phyloP scores from a whole-genome alignment of 2,888 invertebrate species.

The Hirtodrosophila alboralis region DNA sequence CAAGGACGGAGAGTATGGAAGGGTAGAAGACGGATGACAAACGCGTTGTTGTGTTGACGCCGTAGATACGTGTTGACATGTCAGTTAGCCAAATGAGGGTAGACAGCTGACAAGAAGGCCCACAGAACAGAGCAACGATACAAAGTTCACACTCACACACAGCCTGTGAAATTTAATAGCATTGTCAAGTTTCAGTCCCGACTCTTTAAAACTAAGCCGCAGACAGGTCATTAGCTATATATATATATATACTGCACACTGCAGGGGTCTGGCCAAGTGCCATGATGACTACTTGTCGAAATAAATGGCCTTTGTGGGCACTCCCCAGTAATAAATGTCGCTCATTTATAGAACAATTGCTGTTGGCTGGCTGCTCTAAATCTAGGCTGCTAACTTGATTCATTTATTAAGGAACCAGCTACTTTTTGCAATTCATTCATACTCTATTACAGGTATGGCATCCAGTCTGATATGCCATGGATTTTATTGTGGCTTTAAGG shows the following conservation, averaged over 20 bases:
- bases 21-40: conserved; percentile 44
- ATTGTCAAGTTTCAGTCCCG: conserved; percentile 19
- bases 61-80: conserved; percentile 68
- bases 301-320: conserved; percentile 45
- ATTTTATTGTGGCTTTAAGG: conserved; percentile 46
- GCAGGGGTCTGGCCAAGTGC: conserved; percentile 31
- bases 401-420: conserved; percentile 45
- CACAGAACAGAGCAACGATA: neutral
- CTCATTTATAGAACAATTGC: conserved; percentile 63
- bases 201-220: conserved; percentile 44
- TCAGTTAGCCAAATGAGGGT: conserved; percentile 78
- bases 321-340: conserved; percentile 56
- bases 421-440: no score
- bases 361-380: conserved; percentile 30
- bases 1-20: neutral
- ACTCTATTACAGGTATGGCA: neutral
- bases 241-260: conserved; percentile 4
- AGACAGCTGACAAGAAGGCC: conserved; percentile 53
- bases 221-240: conserved; percentile 61
- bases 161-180: conserved; percentile 33
- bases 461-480: conserved; percentile 10
- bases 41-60: conserved; percentile 22
- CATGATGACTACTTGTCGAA: conserved; percentile 21
- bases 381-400: conserved; percentile 39
- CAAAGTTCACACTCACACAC: conserved; percentile 6